Evolutionary conservation across 2,888 invertebrate species (phyloP), one percentile per base, ranked within the genome.

Genomic region (Pedicia rivosa): DNA sequence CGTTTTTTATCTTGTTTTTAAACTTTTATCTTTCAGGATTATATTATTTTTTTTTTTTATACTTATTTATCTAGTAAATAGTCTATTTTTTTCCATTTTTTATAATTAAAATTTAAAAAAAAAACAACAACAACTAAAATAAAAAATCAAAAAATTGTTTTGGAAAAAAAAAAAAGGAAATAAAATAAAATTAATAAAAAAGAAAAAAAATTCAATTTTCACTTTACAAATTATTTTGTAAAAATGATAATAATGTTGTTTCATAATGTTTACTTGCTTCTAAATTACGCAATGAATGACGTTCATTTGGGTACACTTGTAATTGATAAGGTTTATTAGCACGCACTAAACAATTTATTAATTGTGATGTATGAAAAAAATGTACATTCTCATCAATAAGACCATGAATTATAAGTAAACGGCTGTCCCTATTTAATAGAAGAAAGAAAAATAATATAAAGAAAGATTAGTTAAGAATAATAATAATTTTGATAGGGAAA

Each of bases 341-440:
- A 47, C 83, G 77, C 38, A 95, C 78, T 42, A 98, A 70, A 39
- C 83, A 81, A 44, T 86, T 82, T 16, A 98, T 78, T 42, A 99
- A 66, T 47, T 84, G 79, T 50, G 86, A 87, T 10, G 94, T 92
- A 62, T 98, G 98, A 48, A 81, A 79, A 62, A 98, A 97, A 60
- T 99, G 98, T 1, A 98, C 98, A 57, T 98, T 99, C 62, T 98
- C 98, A 58, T 98, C 98, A 39, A 92, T 91, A 43, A 97, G 65
- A 2, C 98, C 98, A 59, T 99, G 98, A 47, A 97, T 87, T 26
- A 99, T 86, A 13, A 98, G 66, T 45, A 98, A 63, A 24, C 95
- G 74, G 51, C 86, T 86, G 54, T 86, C 86, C 55, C 82, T 81
- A 59, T 0, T n/a, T n/a, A n/a, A n/a, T n/a, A n/a, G 31, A 5